Evolutionary conservation across 2,113 vertebrate species (phyloP).

Genomic region (Phoenicopterus ruber): DNA sequence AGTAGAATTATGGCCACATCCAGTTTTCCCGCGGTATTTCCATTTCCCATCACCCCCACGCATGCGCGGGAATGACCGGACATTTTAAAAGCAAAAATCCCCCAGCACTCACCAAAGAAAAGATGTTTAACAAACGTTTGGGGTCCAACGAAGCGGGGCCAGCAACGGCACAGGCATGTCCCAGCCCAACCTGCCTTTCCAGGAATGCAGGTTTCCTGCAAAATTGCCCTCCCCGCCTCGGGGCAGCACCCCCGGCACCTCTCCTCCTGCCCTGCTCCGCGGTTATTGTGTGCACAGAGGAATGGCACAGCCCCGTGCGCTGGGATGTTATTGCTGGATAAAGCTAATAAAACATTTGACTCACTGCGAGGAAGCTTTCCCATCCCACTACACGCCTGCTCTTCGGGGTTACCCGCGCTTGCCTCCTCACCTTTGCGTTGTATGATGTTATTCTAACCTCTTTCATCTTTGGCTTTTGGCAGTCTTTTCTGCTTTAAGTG

Average conservation of each 20-base stretch:
- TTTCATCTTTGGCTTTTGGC: conserved; percentile 64
- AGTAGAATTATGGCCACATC: background rate
- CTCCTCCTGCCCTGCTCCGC: background rate
- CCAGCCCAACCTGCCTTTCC: conserved; percentile 40
- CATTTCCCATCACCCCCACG: background rate
- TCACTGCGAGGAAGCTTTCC: conserved; percentile 28
- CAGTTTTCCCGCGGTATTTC: background rate
- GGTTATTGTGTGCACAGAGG: conserved; percentile 5
- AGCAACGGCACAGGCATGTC: background rate
- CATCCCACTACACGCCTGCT: conserved; percentile 26
- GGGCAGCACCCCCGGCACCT: conserved; percentile 36
- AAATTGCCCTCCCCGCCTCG: background rate
- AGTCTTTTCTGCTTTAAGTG: conserved; percentile 43
- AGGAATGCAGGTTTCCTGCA: conserved; percentile 27
- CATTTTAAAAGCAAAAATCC: background rate
- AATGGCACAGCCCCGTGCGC: background rate
- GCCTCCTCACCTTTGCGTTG: conserved; percentile 58
- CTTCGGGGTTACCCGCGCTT: background rate
- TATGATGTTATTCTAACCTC: conserved; percentile 56
- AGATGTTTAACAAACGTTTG: background rate
- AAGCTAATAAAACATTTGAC: conserved; percentile 56
- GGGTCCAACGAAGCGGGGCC: background rate
- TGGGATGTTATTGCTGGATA: conserved; percentile 54
- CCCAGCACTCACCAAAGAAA: conserved; percentile 9
- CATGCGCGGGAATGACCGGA: fast-evolving